Conservation (phyloP, 1,140 invertebrate species). For the Danaus plexippus region DNA sequence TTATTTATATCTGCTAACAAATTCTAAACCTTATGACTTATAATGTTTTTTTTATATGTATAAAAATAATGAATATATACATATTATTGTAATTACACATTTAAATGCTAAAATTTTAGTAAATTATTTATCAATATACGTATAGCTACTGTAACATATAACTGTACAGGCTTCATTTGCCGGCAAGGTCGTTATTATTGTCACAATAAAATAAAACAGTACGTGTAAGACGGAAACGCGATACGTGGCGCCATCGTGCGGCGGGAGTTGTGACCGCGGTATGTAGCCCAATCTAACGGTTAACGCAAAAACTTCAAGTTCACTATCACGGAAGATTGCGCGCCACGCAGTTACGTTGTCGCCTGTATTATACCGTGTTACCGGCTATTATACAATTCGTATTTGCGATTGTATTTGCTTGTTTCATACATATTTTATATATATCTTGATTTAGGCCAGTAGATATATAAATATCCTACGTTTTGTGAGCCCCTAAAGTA, state of each 20-base stretch:
- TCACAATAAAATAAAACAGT: constrained; percentile 2
- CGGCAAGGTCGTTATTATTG: too few relatives aligned
- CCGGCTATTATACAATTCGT: constrained; percentile 49
- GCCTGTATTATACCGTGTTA: constrained; percentile 50
- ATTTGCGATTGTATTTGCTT: constrained; percentile 4
- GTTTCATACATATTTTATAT: background rate
- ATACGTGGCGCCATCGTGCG: constrained; percentile 40
- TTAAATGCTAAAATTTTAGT: too few relatives aligned
- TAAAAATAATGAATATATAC: too few relatives aligned
- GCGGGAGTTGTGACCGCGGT: constrained; percentile 45
- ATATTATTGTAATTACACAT: too few relatives aligned
- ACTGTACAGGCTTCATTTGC: too few relatives aligned
- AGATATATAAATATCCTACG: background rate
- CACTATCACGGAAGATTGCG: constrained; percentile 67
- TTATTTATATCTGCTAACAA: too few relatives aligned
- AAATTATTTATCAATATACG: too few relatives aligned
- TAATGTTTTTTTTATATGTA: too few relatives aligned
- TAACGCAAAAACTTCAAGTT: constrained; percentile 67
- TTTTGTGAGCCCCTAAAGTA: background rate
- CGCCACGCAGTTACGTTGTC: constrained; percentile 62
- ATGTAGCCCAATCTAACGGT: constrained; percentile 65
- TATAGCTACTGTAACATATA: too few relatives aligned
- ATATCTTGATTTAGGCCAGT: background rate
- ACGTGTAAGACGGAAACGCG: constrained; percentile 1
- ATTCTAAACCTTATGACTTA: too few relatives aligned